These are phyloP conservation scores for Hartigia nigra DNA, from an alignment of 2,888 invertebrate species.

Conservation along the genomic window DNA sequence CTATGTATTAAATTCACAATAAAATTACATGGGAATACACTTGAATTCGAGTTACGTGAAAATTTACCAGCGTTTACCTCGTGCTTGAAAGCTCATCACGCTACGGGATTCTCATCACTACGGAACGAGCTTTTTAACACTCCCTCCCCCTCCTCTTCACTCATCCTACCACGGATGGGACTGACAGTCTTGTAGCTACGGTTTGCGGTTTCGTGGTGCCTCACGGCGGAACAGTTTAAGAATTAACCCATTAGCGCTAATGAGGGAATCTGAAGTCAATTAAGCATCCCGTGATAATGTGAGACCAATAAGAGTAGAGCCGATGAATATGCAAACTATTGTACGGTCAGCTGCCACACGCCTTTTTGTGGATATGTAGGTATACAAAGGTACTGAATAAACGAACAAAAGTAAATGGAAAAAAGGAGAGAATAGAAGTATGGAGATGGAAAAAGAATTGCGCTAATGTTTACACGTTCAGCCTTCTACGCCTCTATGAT, in stretches of 20 bases:
- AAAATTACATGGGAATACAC: background rate
- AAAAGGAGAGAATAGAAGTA: background rate
- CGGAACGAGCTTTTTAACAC: background rate
- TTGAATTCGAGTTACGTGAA: background rate
- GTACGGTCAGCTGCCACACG: slow-evolving; percentile 52
- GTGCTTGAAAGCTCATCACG: background rate
- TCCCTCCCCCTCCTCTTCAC: no score
- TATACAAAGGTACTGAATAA: background rate
- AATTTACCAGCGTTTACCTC: background rate
- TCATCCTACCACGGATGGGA: background rate
- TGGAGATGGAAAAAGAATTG: background rate
- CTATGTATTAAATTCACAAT: background rate
- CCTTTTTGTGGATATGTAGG: slow-evolving; percentile 21
- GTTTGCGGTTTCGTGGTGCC: slow-evolving; percentile 9
- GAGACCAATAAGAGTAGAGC: slow-evolving; percentile 50
- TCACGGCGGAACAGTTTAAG: slow-evolving; percentile 29
- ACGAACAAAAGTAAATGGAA: slow-evolving; percentile 1
- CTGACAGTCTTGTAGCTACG: background rate
- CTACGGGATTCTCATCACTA: background rate
- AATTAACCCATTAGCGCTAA: slow-evolving; percentile 60
- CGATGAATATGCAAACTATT: slow-evolving; percentile 60
- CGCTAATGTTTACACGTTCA: background rate
- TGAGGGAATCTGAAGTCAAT: slow-evolving; percentile 61
- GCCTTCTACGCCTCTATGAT: background rate
- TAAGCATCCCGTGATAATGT: slow-evolving; percentile 56